Base-by-base conservation (phyloP, 2,113 vertebrate genomes). In the Recurvirostra avosetta region DNA sequence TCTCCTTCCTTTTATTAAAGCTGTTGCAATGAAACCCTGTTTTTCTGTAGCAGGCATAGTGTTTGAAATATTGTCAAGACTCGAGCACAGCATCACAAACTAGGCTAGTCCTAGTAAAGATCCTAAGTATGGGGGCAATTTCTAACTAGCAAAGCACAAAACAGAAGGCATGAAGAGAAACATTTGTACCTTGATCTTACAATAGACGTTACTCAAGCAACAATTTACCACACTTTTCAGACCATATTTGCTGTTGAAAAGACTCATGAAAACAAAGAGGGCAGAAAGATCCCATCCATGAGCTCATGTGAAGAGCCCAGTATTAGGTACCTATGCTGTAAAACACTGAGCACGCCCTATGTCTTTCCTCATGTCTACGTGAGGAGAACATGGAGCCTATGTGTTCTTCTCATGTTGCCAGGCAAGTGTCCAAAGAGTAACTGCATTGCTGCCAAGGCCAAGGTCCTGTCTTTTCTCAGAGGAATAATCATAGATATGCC, bases 281-380 rank as follows among this genome's bases (percentile, higher is more conserved):
- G 7, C 17, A 5, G 8, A 43, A 36, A 65, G 22, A 20, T 22
- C 43, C n/a, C 8, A 9, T 30, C 22, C 45, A 13, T 50, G 38
- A 82, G 36, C 17, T 63, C 34, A 41, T 15, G 4, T 47, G 40
- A 30, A n/a, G 7, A 71, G 4, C 16, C 9, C 21, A 56, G 32
- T 65, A n/a, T 59, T 38, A 5, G 1, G 2, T 14, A 53, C 3
- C 8, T 36, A 2, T 4, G 2, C 53, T 72, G 12, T 45, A 58
- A 92, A 93, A 90, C 15, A 20, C 29, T 71, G 66, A 50, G 13
- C 13, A 47, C 3, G 19, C 10, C 3, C 7, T 76, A 10, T 6
- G 47, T 50, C 40, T 53, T 88, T 68, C 59, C 5, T 90, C 15
- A 34, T 30, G 49, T 6, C 32, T 77, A 5, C 2, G 1, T 32